phyloP scores from a whole-genome alignment of 2,113 vertebrate species.

The Ailuropoda melanoleuca region DNA sequence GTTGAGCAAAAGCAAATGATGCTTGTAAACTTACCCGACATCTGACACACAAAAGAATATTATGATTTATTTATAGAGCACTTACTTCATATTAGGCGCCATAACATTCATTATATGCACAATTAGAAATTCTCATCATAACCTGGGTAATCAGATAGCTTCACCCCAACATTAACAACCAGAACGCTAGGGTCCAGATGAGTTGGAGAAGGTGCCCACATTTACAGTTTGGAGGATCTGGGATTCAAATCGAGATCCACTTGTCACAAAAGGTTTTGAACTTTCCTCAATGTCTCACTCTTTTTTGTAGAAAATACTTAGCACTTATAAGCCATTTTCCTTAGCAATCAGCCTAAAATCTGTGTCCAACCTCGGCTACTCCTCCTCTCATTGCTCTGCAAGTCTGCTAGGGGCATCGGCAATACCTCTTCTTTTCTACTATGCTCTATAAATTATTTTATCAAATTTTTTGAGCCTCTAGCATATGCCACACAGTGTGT shows the following conservation, averaged over 20 bases:
- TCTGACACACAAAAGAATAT: not conserved
- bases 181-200: not conserved
- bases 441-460: not conserved
- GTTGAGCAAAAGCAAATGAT: not conserved
- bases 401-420: accelerated
- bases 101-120: not conserved
- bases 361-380: not conserved
- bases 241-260: not conserved
- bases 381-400: not conserved
- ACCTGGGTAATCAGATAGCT: not conserved
- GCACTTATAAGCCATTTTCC: not conserved
- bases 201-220: too few relatives aligned
- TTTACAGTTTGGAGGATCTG: not conserved
- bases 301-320: not conserved
- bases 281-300: not conserved
- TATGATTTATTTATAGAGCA: not conserved
- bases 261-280: not conserved
- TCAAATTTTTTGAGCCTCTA: not conserved
- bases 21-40: not conserved
- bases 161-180: not conserved
- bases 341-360: not conserved
- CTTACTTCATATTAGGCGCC: not conserved
- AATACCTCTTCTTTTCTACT: not conserved
- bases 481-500: not conserved
- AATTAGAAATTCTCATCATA: not conserved